Evolutionary conservation across 2,888 invertebrate genomes (phyloP), one percentile per base, ranked within the genome.

Genomic region (Eupeodes luniger): DNA sequence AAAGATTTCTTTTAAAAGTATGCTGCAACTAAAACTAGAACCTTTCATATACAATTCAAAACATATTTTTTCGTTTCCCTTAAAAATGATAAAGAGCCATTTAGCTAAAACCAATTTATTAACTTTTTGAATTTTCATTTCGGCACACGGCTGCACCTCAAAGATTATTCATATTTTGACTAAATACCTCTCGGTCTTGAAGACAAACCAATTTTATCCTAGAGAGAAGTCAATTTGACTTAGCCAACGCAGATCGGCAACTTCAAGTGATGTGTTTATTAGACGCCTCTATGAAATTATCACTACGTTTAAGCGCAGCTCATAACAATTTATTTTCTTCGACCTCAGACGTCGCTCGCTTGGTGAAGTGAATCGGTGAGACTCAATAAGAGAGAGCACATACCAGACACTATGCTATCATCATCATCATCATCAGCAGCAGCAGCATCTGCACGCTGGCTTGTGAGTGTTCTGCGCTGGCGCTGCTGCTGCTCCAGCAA

Each of bases 381-480:
- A 81, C 88, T 88, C 88, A 88, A 88, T 88, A 88, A 88, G 88
- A 88, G 81, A 81, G 85, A 88, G 77, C 84, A 88, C 84, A 84
- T 77, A 81, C 67, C 81, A 59, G 40, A 75, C 16, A 53, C 36
- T 16, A 53, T 53, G 53, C 76, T 81, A 80, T 81, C 69, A 77
- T 77, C 87, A 88, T 81, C 87, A 84, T 77, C 87, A 87, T 81
- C 80, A 84, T n/a, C 59, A 80, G 0, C 75, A 85, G 12, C 49
- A 53, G 51, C 53, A 47, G 12, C 40, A 40, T 44, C 44, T 51
- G 34, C 59, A 55, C 57, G 51, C 49, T 44, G 74, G 5, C 1
- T 27, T 27, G 27, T 27, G 3, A 27, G 27, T 14, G 49, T 14
- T 34, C 14, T n/a, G 47, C 44, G 47, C 44, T 47, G 36, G 57